Evolutionary conservation across 2,888 invertebrate genomes (phyloP).

Genomic region (Eretmocerus hayati): DNA sequence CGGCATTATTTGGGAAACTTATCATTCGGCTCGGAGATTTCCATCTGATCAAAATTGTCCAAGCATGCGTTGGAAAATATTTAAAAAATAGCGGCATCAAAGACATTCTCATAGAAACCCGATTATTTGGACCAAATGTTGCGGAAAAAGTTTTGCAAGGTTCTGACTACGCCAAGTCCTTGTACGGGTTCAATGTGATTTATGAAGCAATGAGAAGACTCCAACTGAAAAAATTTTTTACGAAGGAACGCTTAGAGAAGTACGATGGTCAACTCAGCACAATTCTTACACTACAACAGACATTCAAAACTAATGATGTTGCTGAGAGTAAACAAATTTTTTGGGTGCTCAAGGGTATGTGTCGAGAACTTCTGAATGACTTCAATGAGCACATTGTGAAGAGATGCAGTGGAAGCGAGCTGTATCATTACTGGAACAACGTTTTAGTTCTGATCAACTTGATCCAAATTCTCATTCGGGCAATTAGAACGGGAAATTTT

Average conservation of each 20-base stretch:
- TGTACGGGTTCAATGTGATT: conserved; percentile 3
- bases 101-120: conserved; percentile 6
- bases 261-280: neutral
- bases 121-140: neutral
- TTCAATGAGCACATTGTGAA: neutral
- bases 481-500: conserved; percentile 10
- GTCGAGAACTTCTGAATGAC: no score
- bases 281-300: neutral
- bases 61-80: conserved; percentile 12
- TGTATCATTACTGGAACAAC: conserved; percentile 2
- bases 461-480: conserved; percentile 5
- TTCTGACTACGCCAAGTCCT: conserved; percentile 5
- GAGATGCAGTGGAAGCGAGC: neutral
- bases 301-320: neutral
- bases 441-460: conserved; percentile 8
- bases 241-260: neutral
- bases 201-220: conserved; percentile 7
- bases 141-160: conserved; percentile 6
- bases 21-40: conserved; percentile 11
- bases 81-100: conserved; percentile 14
- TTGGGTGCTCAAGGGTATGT: no score
- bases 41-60: conserved; percentile 8
- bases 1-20: conserved; percentile 7
- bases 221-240: conserved; percentile 8
- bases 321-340: neutral